A percentile compares a stretch with the other conserved stretches of the same genome.
phyloP scores from a whole-genome alignment of 2,113 vertebrate species.

The Coregonus clupeaformis region DNA sequence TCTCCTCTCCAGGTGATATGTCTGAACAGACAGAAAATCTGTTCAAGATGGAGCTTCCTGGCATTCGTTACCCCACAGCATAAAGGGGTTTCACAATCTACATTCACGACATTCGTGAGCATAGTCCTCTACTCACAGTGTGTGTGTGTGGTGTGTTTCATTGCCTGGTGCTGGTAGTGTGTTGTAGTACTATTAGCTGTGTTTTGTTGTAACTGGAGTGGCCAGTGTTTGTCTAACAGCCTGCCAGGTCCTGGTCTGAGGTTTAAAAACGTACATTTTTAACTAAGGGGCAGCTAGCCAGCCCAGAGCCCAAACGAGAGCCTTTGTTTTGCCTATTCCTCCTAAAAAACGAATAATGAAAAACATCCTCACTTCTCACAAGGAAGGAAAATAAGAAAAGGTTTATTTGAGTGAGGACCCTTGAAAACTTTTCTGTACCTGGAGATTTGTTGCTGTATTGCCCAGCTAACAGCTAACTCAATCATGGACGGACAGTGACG shows the following conservation, averaged over 20 bases:
- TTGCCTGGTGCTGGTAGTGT: too few relatives aligned
- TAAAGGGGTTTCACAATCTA: neutral
- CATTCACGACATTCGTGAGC: neutral
- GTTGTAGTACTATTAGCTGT: slow-evolving; percentile 7
- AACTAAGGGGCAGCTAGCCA: neutral
- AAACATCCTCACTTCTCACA: slow-evolving; percentile 3
- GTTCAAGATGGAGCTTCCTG: neutral
- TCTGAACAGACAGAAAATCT: neutral
- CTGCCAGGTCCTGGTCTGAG: slow-evolving; percentile 35
- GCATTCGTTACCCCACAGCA: neutral
- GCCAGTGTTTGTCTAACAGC: slow-evolving; percentile 37
- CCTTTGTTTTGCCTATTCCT: neutral
- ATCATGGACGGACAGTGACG: slow-evolving; percentile 60
- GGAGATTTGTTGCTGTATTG: too few relatives aligned
- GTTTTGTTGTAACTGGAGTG: slow-evolving; percentile 40
- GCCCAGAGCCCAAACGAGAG: too few relatives aligned
- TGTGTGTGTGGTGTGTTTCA: neutral
- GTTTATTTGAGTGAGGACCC: neutral
- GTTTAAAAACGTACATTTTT: slow-evolving; percentile 3
- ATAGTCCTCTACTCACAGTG: neutral
- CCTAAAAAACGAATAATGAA: neutral
- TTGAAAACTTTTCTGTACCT: neutral
- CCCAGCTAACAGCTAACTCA: slow-evolving; percentile 44
- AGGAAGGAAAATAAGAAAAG: neutral
- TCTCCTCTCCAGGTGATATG: neutral